A percentile compares a stretch with the other conserved stretches of the same genome.
These are phyloP conservation scores for Spialia ferax DNA, from an alignment of 2,888 invertebrate genomes.

Conservation along the genomic window DNA sequence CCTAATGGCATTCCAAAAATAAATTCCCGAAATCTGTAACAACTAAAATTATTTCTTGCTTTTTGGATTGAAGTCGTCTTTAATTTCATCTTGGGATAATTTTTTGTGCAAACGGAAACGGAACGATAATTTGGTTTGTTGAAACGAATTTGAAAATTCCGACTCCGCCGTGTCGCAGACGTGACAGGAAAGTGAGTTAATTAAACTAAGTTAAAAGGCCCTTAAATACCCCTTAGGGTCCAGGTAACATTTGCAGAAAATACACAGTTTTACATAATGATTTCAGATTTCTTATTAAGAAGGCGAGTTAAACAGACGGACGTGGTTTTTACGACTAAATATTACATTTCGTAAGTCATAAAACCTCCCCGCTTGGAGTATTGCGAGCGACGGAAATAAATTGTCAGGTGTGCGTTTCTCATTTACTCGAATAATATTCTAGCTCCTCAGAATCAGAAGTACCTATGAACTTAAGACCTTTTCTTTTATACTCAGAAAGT, in stretches of 20 bases:
- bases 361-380: neutral
- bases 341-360: slow-evolving; percentile 1
- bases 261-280: neutral
- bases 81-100: too few species aligned
- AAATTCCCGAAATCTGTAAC: too few species aligned
- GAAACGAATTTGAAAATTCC: slow-evolving; percentile 25
- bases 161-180: neutral
- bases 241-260: neutral
- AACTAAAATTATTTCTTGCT: too few species aligned
- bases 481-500: neutral
- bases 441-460: neutral
- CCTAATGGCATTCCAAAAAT: too few species aligned
- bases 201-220: slow-evolving; percentile 24
- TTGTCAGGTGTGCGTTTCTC: slow-evolving; percentile 4
- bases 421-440: neutral
- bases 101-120: neutral
- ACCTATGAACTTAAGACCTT: too few species aligned
- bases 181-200: slow-evolving; percentile 33
- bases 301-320: neutral
- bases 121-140: slow-evolving; percentile 27
- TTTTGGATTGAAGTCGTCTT: too few species aligned
- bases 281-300: neutral
- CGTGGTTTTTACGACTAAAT: slow-evolving; percentile 4
- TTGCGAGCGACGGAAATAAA: neutral
- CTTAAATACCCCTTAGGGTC: slow-evolving; percentile 18